These are phyloP conservation scores for Mythimna pallens DNA, from an alignment of 2,888 invertebrate species.

Conservation along the genomic window DNA sequence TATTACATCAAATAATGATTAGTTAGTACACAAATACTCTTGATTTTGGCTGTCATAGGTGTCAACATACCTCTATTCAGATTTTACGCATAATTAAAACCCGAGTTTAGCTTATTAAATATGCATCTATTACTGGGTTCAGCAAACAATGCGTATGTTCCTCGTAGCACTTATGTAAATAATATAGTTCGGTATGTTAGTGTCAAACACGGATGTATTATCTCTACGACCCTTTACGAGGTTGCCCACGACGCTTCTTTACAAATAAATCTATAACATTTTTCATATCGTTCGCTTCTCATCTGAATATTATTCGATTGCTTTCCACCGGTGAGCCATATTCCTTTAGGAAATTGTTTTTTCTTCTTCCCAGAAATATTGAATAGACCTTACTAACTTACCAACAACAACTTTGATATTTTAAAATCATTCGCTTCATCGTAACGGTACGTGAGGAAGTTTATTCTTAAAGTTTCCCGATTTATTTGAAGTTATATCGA, in stretches of 20 bases:
- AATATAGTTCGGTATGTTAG: slow-evolving; percentile 26
- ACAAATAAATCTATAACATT: slow-evolving; percentile 71
- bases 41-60: not conserved
- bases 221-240: slow-evolving; percentile 59
- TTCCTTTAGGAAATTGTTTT: slow-evolving; percentile 73
- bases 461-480: slow-evolving; percentile 58
- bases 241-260: slow-evolving; percentile 61
- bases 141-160: slow-evolving; percentile 8
- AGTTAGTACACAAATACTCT: slow-evolving; percentile 2
- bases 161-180: not conserved
- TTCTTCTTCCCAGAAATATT: slow-evolving; percentile 68
- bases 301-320: slow-evolving; percentile 82
- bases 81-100: slow-evolving; percentile 7
- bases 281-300: slow-evolving; percentile 74
- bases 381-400: slow-evolving; percentile 64
- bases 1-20: slow-evolving; percentile 1
- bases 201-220: slow-evolving; percentile 57
- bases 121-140: slow-evolving; percentile 3
- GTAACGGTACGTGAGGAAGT: slow-evolving; percentile 42
- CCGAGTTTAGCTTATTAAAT: slow-evolving; percentile 11
- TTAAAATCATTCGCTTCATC: slow-evolving; percentile 61
- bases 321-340: slow-evolving; percentile 69
- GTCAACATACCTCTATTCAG: slow-evolving; percentile 5
- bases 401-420: slow-evolving; percentile 51
- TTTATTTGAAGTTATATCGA: slow-evolving; percentile 66